Percentiles rank a stretch among this genome's conserved stretches.
Evolutionary conservation across 2,888 invertebrate genomes (phyloP).

Genomic region (Brassicogethes aeneus): DNA sequence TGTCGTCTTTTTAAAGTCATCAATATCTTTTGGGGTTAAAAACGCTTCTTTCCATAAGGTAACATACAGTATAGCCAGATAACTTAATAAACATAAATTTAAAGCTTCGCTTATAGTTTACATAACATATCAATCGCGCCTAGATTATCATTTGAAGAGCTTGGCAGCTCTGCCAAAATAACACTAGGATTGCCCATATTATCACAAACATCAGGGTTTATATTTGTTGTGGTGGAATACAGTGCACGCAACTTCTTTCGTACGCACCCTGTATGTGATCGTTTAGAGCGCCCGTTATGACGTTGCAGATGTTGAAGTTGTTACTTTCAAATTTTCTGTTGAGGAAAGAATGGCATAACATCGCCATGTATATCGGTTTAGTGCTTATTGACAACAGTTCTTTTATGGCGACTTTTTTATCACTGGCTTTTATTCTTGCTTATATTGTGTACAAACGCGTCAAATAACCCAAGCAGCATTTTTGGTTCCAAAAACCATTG

Average conservation of each 20-base stretch:
- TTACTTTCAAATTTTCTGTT: conserved; percentile 37
- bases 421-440: conserved; percentile 5
- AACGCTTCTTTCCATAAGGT: conserved; percentile 37
- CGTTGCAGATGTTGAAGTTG: conserved; percentile 24
- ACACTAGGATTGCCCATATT: conserved; percentile 40
- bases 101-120: conserved; percentile 46
- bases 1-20: conserved; percentile 54
- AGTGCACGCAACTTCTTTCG: conserved; percentile 32
- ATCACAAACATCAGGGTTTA: conserved; percentile 21
- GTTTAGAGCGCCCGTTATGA: background rate
- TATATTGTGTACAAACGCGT: conserved; percentile 15
- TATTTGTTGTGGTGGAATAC: conserved; percentile 35
- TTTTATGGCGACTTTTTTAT: conserved; percentile 25
- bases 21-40: conserved; percentile 57
- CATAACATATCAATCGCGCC: conserved; percentile 39
- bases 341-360: conserved; percentile 45
- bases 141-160: conserved; percentile 41
- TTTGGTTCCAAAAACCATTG: no score
- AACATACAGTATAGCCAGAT: conserved; percentile 30
- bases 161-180: conserved; percentile 50
- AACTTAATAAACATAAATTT: conserved; percentile 39
- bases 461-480: no score
- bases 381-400: conserved; percentile 46
- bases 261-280: conserved; percentile 8
- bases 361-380: conserved; percentile 36